Evolutionary conservation across 2,888 invertebrate genomes (phyloP).

Genomic region (Orthosia incerta): DNA sequence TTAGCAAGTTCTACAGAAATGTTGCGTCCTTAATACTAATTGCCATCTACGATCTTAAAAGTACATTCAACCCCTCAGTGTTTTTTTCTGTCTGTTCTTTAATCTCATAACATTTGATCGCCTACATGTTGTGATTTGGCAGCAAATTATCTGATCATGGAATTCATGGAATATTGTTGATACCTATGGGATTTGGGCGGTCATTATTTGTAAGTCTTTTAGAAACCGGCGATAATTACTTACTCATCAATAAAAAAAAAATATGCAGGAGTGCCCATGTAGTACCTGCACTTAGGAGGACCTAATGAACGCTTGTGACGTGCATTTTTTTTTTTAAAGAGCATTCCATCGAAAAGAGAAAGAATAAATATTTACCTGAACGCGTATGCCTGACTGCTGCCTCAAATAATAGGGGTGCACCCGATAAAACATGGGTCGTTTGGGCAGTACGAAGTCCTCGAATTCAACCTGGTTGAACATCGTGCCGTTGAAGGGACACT

Average conservation of each 20-base stretch:
- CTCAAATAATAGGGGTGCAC: conserved; percentile 88
- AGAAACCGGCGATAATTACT: neutral
- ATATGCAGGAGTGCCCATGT: too few relatives aligned
- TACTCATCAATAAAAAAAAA: neutral
- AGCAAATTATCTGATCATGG: neutral
- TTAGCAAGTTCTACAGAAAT: neutral
- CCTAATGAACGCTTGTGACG: too few relatives aligned
- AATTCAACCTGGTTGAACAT: conserved; percentile 82
- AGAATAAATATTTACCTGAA: conserved; percentile 73
- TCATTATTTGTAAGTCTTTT: neutral
- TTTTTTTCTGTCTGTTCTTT: neutral
- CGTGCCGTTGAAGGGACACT: conserved; percentile 84
- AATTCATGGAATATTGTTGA: neutral
- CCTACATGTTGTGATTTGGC: neutral
- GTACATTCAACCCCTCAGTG: neutral
- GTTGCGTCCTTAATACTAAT: neutral
- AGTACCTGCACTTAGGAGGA: too few relatives aligned
- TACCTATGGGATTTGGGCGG: neutral
- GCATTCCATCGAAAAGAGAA: too few relatives aligned
- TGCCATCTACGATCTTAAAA: neutral
- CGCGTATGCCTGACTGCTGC: conserved; percentile 77
- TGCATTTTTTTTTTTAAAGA: too few relatives aligned
- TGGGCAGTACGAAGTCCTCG: conserved; percentile 92
- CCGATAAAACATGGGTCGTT: conserved; percentile 87
- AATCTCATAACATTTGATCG: neutral